Percentiles rank a stretch among this genome's conserved stretches.
Conservation (phyloP, 1,140 invertebrate species). For the Achatina immaculata region DNA sequence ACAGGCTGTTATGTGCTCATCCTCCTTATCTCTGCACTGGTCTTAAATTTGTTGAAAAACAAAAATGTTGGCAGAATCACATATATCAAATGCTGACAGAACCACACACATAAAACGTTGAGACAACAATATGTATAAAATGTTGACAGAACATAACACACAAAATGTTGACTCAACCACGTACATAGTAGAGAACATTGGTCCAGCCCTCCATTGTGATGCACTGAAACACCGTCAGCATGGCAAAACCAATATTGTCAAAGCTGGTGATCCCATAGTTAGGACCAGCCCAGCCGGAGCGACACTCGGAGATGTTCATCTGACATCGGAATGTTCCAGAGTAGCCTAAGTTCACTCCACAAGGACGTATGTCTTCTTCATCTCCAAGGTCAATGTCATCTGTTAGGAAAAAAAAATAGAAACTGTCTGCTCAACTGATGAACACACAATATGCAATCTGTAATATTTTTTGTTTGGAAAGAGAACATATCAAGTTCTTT, state of each 20-base stretch:
- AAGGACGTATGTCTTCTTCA: conserved; percentile 61
- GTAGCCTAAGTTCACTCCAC: conserved; percentile 42
- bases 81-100: background rate
- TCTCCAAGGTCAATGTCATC: conserved; percentile 61
- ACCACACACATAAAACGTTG: background rate
- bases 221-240: conserved; percentile 99
- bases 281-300: conserved; percentile 94
- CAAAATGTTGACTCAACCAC: too few species aligned
- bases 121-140: background rate
- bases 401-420: conserved; percentile 9
- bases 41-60: too few species aligned
- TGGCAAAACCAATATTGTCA: conserved; percentile 99
- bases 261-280: conserved; percentile 99
- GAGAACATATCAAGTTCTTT: too few species aligned
- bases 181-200: conserved; percentile 98
- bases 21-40: too few species aligned
- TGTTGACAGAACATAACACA: background rate
- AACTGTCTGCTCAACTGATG: background rate
- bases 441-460: background rate
- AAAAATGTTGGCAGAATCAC: background rate
- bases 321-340: conserved; percentile 62
- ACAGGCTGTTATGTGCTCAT: too few species aligned
- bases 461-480: background rate
- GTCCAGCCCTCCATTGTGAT: conserved; percentile 99
- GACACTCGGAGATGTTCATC: conserved; percentile 66